phyloP scores from a whole-genome alignment of 2,113 vertebrate species.

The Anseranas semipalmata region DNA sequence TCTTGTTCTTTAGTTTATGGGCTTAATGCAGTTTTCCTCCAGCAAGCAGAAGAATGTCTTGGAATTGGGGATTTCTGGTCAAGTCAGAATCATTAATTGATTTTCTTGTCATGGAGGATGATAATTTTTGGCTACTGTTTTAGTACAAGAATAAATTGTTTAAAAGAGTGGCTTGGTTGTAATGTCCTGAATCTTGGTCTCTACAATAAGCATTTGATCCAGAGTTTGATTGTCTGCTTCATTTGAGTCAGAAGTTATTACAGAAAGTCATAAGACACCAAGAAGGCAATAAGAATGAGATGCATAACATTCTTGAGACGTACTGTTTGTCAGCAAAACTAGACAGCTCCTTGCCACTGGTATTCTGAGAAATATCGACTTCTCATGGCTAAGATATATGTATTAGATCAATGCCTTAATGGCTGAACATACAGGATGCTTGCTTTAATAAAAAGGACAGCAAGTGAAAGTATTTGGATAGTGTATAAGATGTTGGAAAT shows the following conservation, averaged over 20 bases:
- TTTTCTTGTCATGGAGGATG: neutral
- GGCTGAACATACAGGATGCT: neutral
- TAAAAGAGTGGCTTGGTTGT: neutral
- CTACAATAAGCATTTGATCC: neutral
- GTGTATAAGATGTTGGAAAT: neutral
- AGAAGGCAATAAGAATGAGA: neutral
- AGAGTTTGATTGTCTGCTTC: neutral
- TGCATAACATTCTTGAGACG: neutral
- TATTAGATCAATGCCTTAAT: neutral
- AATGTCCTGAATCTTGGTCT: neutral
- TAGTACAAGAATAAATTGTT: neutral
- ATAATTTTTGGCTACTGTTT: neutral
- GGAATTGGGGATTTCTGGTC: neutral
- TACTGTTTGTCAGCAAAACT: neutral
- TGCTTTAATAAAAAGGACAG: neutral
- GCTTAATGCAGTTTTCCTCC: neutral
- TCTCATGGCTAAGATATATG: neutral
- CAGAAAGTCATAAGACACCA: neutral
- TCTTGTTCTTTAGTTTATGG: neutral
- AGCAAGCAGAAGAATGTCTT: neutral
- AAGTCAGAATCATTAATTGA: neutral
- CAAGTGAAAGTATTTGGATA: neutral
- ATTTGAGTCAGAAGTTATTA: neutral
- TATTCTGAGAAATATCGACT: neutral
- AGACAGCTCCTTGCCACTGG: neutral